A percentile compares a stretch with the other conserved stretches of the same genome.
Evolutionary conservation across 2,888 invertebrate genomes (phyloP).

Genomic region (Mayetiola destructor): DNA sequence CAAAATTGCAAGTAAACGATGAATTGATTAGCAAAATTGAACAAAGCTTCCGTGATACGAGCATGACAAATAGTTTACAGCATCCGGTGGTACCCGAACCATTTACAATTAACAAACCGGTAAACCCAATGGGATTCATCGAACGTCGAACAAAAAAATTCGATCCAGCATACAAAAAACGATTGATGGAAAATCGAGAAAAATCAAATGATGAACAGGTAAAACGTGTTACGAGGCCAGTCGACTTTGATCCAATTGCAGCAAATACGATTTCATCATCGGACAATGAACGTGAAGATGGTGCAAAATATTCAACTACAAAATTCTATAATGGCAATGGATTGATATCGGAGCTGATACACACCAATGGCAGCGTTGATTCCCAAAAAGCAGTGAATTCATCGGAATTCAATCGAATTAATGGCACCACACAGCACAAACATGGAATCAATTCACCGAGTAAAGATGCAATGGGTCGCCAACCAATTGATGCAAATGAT

Average conservation of each 20-base stretch:
- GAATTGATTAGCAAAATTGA: constrained; percentile 30
- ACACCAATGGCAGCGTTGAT: neutral
- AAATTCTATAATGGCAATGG: neutral
- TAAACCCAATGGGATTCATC: constrained; percentile 19
- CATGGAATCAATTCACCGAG: neutral
- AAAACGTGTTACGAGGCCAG: neutral
- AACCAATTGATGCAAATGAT: neutral
- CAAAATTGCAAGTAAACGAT: constrained; percentile 32
- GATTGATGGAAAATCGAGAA: neutral
- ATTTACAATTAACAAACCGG: constrained; percentile 1
- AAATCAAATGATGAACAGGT: neutral
- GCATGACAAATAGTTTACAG: neutral
- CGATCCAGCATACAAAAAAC: constrained; percentile 24
- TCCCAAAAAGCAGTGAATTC: neutral
- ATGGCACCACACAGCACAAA: neutral
- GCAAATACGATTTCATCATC: constrained; percentile 2
- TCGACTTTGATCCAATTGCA: neutral
- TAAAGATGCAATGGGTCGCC: neutral
- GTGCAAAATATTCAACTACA: constrained; percentile 20
- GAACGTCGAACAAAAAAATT: constrained; percentile 35
- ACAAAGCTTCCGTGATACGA: constrained; percentile 27
- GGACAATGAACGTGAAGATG: constrained; percentile 23
- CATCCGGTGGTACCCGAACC: no score
- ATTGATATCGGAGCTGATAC: neutral
- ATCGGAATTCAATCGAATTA: neutral